These are phyloP conservation scores for Radopholus similis DNA, from an alignment of 1,140 invertebrate genomes.

Conservation along the genomic window DNA sequence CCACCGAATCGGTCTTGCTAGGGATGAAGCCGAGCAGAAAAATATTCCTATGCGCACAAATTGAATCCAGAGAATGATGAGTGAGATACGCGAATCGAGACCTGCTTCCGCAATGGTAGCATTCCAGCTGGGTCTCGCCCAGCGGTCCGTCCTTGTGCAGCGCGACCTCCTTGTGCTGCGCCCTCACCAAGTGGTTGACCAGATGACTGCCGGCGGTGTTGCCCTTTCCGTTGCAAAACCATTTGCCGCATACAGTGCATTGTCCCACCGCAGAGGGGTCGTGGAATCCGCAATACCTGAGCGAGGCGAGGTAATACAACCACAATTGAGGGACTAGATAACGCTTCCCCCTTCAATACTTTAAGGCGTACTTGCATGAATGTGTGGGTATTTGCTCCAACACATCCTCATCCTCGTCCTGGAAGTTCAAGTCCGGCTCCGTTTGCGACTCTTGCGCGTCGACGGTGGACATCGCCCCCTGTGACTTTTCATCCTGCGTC, in stretches of 20 bases:
- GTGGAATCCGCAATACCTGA: conserved; percentile 88
- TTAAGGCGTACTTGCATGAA: conserved; percentile 47
- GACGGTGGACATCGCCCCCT: not conserved
- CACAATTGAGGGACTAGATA: not conserved
- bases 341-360: conserved; percentile 5
- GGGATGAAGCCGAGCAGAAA: conserved; percentile 98
- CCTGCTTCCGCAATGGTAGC: conserved; percentile 93
- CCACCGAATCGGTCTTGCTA: conserved; percentile 96
- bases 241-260: conserved; percentile 96
- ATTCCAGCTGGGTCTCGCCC: conserved; percentile 94
- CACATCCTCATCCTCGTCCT: conserved; percentile 37
- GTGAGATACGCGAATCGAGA: too few species aligned
- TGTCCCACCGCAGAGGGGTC: conserved; percentile 94
- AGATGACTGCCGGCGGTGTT: conserved; percentile 97
- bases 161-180: conserved; percentile 97
- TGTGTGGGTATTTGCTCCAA: conserved; percentile 47
- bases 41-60: conserved; percentile 69
- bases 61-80: not conserved
- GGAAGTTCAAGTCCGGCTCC: conserved; percentile 31
- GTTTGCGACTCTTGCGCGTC: conserved; percentile 7
- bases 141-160: conserved; percentile 93
- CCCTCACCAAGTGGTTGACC: conserved; percentile 93
- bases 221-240: conserved; percentile 98
- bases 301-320: not conserved
- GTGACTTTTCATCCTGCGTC: conserved; percentile 10